These are phyloP conservation scores for Malthinus seriepunctatus DNA, from an alignment of 2,888 invertebrate species.

Conservation along the genomic window DNA sequence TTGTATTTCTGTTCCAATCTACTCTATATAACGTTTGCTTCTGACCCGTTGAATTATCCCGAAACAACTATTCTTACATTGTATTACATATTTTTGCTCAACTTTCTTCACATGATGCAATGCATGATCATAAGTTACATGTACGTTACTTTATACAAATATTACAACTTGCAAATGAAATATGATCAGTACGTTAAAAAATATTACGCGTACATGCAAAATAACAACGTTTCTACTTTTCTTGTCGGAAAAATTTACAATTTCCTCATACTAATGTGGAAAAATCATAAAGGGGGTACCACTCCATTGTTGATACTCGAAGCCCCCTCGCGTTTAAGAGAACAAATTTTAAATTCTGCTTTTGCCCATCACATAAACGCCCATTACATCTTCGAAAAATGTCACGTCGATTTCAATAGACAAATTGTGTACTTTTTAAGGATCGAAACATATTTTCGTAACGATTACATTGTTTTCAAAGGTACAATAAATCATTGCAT, in stretches of 20 bases:
- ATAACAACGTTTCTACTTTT: conserved; percentile 1
- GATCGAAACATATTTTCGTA: conserved; percentile 34
- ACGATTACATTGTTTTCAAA: conserved; percentile 34
- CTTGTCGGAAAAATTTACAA: background rate
- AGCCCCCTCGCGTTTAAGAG: conserved; percentile 17
- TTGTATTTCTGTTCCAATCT: background rate
- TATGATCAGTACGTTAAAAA: background rate
- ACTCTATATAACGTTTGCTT: background rate
- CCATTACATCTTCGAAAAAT: conserved; percentile 34
- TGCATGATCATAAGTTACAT: conserved; percentile 1
- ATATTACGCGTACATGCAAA: background rate
- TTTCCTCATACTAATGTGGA: conserved; percentile 11
- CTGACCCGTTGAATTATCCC: conserved; percentile 4
- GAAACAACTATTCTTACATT: background rate
- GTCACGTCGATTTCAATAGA: conserved; percentile 38
- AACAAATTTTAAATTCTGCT: conserved; percentile 32
- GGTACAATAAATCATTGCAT: conserved; percentile 38
- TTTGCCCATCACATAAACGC: conserved; percentile 35
- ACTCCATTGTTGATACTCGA: conserved; percentile 4
- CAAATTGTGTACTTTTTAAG: conserved; percentile 35
- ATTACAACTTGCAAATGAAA: background rate
- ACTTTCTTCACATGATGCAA: background rate
- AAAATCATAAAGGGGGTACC: background rate
- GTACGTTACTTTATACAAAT: conserved; percentile 7
- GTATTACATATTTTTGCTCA: background rate